Evolutionary conservation across 2,888 invertebrate species (phyloP), one percentile per base, ranked within the genome.

Genomic region (Sinopyrophorus schimmeli): DNA sequence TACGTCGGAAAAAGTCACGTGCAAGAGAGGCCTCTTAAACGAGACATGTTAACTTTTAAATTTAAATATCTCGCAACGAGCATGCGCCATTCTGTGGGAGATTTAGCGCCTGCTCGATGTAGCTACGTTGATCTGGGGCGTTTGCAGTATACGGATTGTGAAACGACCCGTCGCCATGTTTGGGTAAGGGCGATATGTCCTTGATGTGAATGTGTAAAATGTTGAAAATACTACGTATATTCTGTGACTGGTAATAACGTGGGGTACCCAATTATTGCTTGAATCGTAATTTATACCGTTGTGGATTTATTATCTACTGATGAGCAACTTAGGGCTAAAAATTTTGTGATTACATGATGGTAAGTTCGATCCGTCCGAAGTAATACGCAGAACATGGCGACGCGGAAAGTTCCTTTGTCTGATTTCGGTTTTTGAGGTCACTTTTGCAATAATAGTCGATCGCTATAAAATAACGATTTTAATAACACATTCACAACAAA

Each of bases 331-430:
- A 72, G 74, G 74, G 74, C 70, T 70, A 73, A 75, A 78, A 80
- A 81, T 76, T 78, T 81, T 77, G 78, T 78, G 81, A 83, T 82
- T 80, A 78, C 80, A 77, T 74, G 78, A 81, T 81, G 82, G 82
- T 81, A 76, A 78, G 78, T 78, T 73, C 67, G 71, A 67, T 68
- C 70, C 66, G 68, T 69, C 66, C 63, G 63, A 69, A 66, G 70
- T 71, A 70, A 74, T 72, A 73, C 72, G 73, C 67, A 73, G 74
- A 78, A 77, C 76, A 76, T 76, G 74, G 73, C 72, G 69, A 20
- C 49, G 31, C 38, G 26, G 39, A 42, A 37, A 42, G 39, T 49
- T 49, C 49, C 47, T 49, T 49, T 49, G 49, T 49, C 47, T 44
- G 12, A 32, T 35, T 30, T 17, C 37, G 23, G 31, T 44, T 32